Percentiles rank a stretch among this genome's conserved stretches.
Conservation (phyloP, 2,113 vertebrate species). For the Dipodomys spectabilis region DNA sequence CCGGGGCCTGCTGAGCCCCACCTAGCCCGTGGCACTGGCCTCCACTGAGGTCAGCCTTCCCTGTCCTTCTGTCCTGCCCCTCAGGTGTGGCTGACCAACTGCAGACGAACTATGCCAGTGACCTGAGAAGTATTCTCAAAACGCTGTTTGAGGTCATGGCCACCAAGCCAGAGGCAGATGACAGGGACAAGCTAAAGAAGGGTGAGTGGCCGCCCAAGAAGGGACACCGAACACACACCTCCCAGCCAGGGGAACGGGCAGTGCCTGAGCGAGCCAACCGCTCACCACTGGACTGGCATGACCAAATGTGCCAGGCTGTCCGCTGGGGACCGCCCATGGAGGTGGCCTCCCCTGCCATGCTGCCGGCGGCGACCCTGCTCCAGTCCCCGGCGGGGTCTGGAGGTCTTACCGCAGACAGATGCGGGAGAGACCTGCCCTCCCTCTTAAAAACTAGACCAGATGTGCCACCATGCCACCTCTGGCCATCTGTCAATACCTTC, state of each 20-base stretch:
- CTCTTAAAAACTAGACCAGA: neutral
- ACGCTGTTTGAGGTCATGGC: conserved; percentile 99
- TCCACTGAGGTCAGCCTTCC: neutral
- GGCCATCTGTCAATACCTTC: neutral
- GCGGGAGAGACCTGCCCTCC: neutral
- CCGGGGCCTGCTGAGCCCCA: neutral
- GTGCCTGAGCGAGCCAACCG: neutral
- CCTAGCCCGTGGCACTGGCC: neutral
- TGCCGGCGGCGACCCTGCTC: neutral
- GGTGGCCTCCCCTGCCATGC: no score
- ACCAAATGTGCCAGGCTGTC: neutral
- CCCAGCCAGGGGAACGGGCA: accelerated
- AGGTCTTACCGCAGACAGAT: neutral
- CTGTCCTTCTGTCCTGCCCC: neutral
- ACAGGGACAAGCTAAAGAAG: conserved; percentile 93
- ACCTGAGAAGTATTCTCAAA: conserved; percentile 97
- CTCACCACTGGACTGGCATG: neutral
- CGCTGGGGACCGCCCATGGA: neutral
- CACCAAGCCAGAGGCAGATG: conserved; percentile 94
- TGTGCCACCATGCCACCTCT: neutral
- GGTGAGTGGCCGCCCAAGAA: conserved; percentile 80
- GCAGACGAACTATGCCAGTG: conserved; percentile 98
- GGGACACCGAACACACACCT: neutral
- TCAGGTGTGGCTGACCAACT: conserved; percentile 97
- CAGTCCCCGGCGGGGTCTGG: neutral